phyloP scores from a whole-genome alignment of 2,113 vertebrate species.

The Dasyurus viverrinus region DNA sequence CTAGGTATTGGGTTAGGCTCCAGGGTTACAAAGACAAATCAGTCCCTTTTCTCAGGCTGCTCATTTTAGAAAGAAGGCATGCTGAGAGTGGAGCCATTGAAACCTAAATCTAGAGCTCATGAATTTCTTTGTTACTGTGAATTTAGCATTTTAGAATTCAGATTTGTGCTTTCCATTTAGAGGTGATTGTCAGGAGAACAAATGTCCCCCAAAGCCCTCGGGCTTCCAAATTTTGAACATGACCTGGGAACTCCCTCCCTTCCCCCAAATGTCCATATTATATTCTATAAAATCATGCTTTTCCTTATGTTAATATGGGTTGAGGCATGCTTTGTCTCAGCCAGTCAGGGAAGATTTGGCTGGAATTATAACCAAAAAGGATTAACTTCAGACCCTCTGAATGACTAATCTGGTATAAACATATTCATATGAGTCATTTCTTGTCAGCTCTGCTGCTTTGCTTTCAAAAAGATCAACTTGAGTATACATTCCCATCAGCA shows the following conservation, averaged over 20 bases:
- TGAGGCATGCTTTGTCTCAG: background rate
- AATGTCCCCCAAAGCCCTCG: background rate
- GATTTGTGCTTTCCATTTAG: background rate
- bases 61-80: background rate
- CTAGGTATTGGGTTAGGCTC: background rate
- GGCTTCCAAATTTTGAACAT: background rate
- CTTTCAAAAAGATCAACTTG: slow-evolving; percentile 57
- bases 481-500: slow-evolving; percentile 66
- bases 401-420: slow-evolving; percentile 58
- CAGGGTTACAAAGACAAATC: background rate
- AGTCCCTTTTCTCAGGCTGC: background rate
- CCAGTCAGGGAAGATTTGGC: background rate
- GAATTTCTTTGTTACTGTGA: too few species aligned
- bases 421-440: slow-evolving; percentile 76
- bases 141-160: background rate
- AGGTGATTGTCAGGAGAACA: background rate
- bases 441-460: slow-evolving; percentile 61
- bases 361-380: background rate
- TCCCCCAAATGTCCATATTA: background rate
- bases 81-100: background rate
- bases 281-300: background rate
- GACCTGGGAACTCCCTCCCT: background rate
- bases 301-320: slow-evolving; percentile 19
- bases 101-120: background rate
- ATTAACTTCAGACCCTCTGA: slow-evolving; percentile 30